Conservation (phyloP, 2,888 invertebrate species). For the Vanessa cardui region DNA sequence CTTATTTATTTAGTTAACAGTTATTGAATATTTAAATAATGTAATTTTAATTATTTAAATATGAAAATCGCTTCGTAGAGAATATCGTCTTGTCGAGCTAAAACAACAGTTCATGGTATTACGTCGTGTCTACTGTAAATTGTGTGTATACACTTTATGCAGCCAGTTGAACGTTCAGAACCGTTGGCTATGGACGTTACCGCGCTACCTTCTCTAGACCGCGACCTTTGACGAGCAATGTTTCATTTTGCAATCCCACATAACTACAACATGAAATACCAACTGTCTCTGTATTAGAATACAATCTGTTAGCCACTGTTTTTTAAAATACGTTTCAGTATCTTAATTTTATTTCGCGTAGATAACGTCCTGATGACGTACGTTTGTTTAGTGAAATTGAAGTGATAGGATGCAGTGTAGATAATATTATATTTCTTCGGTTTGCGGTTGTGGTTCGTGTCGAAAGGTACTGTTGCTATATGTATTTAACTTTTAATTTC, state of each 20-base stretch:
- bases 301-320: not conserved
- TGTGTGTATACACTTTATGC: slow-evolving; percentile 21
- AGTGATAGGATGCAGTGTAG: slow-evolving; percentile 61
- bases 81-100: slow-evolving; percentile 38
- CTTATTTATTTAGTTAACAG: not conserved
- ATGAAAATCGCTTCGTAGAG: slow-evolving; percentile 25
- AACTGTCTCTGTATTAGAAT: not conserved
- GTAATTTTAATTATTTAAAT: not conserved
- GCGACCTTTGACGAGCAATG: slow-evolving; percentile 49
- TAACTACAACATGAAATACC: slow-evolving; percentile 19
- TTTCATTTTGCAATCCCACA: slow-evolving; percentile 37
- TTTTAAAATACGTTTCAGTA: not conserved
- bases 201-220: slow-evolving; percentile 42
- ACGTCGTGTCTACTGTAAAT: slow-evolving; percentile 25
- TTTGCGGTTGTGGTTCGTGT: slow-evolving; percentile 62
- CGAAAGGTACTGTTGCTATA: slow-evolving; percentile 53
- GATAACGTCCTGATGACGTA: slow-evolving; percentile 50
- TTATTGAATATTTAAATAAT: too few species aligned
- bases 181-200: slow-evolving; percentile 55
- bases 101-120: slow-evolving; percentile 37
- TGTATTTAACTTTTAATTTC: slow-evolving; percentile 21
- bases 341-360: slow-evolving; percentile 38
- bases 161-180: slow-evolving; percentile 59
- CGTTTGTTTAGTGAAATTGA: slow-evolving; percentile 69
- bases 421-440: slow-evolving; percentile 62